phyloP scores from a whole-genome alignment of 2,888 invertebrate genomes.

The Melieria crassipennis region DNA sequence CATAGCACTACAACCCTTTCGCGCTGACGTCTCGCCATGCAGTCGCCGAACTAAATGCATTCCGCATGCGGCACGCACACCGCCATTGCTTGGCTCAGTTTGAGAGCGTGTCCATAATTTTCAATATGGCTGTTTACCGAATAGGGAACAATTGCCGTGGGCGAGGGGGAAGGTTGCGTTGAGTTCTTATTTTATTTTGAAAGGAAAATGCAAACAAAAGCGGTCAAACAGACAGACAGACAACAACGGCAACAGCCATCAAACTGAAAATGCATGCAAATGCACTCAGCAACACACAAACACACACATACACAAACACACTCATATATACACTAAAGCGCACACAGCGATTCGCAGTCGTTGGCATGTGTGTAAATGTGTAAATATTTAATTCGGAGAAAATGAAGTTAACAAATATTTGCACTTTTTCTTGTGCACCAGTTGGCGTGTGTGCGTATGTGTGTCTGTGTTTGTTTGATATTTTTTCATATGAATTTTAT shows the following conservation, averaged over 20 bases:
- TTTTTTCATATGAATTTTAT: too few species aligned
- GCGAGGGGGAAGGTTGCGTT: too few species aligned
- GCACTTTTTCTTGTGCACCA: slow-evolving; percentile 48
- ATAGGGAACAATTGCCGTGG: too few species aligned
- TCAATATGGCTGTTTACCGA: slow-evolving; percentile 1
- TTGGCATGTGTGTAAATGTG: neutral
- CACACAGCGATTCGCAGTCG: neutral
- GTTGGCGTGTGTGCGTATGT: too few species aligned
- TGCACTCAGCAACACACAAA: neutral
- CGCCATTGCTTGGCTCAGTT: neutral
- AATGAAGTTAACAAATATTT: slow-evolving; percentile 60
- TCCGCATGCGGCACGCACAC: too few species aligned
- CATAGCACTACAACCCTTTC: neutral
- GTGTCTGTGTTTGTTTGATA: too few species aligned
- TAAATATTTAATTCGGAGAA: slow-evolving; percentile 55
- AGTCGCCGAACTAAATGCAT: too few species aligned
- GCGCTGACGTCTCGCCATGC: neutral
- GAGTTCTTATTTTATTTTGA: too few species aligned
- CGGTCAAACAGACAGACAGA: too few species aligned
- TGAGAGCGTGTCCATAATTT: slow-evolving; percentile 21
- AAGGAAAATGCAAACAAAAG: too few species aligned
- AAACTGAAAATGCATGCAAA: too few species aligned
- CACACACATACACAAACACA: neutral
- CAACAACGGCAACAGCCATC: too few species aligned
- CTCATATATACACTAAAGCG: slow-evolving; percentile 4